A percentile compares a stretch with the other conserved stretches of the same genome.
phyloP scores from a whole-genome alignment of 2,797 vertebrate species.

The Malurus leucopterus region DNA sequence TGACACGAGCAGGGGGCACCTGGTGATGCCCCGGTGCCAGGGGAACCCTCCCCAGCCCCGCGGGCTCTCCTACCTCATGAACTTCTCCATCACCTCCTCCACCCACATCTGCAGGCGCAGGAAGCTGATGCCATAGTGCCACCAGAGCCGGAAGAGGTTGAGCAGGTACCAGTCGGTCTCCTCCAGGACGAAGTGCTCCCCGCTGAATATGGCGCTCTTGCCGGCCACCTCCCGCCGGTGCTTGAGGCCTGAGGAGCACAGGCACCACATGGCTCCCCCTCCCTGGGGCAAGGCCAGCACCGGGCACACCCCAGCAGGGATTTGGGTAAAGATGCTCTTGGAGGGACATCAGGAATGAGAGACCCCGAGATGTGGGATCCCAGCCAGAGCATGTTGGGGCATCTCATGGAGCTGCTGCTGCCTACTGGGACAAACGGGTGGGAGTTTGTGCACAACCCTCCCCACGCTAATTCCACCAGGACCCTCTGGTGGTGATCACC shows the following conservation, averaged over 20 bases:
- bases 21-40: rapidly evolving
- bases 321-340: not conserved
- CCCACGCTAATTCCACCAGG: not conserved
- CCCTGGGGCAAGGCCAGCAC: not conserved
- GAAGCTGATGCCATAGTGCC: slow-evolving; percentile 98
- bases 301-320: rapidly evolving
- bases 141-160: slow-evolving; percentile 95
- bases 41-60: rapidly evolving
- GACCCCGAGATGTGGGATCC: not conserved
- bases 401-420: not conserved
- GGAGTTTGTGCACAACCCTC: not conserved
- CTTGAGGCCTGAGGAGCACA: slow-evolving; percentile 81
- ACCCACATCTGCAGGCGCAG: slow-evolving; percentile 98
- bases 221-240: slow-evolving; percentile 88
- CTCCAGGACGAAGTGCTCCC: slow-evolving; percentile 89
- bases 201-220: slow-evolving; percentile 90
- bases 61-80: slow-evolving; percentile 87
- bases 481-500: rapidly evolving
- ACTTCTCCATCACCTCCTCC: slow-evolving; percentile 98
- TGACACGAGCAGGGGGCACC: not conserved
- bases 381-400: too few species aligned
- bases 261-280: not conserved
- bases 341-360: not conserved
- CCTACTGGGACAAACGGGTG: not conserved
- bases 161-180: slow-evolving; percentile 98